Percentiles rank a stretch among this genome's conserved stretches.
Conservation (phyloP, 2,888 invertebrate genomes). For the Eulithis testata region DNA sequence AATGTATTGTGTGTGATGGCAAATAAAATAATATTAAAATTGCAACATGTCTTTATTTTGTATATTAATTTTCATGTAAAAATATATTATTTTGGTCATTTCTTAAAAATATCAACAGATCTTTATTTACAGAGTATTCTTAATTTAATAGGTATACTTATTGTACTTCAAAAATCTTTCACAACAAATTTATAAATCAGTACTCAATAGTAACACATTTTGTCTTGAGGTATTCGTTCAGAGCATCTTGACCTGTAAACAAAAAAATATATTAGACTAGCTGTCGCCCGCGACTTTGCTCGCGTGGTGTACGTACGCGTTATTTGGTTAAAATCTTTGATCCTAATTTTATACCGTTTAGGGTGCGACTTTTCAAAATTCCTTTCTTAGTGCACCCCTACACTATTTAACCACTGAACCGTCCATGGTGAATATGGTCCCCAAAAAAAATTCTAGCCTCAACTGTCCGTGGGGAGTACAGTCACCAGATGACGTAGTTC, state of each 20-base stretch:
- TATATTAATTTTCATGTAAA: slow-evolving; percentile 6
- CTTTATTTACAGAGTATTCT: slow-evolving; percentile 26
- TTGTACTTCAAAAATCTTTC: slow-evolving; percentile 15
- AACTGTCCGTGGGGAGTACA: too few relatives aligned
- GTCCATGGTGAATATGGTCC: too few relatives aligned
- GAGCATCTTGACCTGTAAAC: slow-evolving; percentile 92
- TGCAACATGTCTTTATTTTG: slow-evolving; percentile 23
- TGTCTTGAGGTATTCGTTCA: slow-evolving; percentile 97
- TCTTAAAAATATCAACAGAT: slow-evolving; percentile 31
- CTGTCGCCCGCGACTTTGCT: too few relatives aligned
- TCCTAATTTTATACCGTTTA: too few relatives aligned
- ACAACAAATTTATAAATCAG: slow-evolving; percentile 59
- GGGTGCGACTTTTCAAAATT: too few relatives aligned
- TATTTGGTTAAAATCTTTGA: too few relatives aligned
- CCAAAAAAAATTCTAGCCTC: too few relatives aligned
- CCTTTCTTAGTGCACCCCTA: too few relatives aligned
- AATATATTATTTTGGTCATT: slow-evolving; percentile 25
- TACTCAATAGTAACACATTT: slow-evolving; percentile 98
- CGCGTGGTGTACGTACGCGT: too few relatives aligned
- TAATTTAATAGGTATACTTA: slow-evolving; percentile 10
- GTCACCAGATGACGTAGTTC: too few relatives aligned
- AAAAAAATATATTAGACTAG: slow-evolving; percentile 43
- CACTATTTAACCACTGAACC: too few relatives aligned
- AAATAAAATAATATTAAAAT: slow-evolving; percentile 27
- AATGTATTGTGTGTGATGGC: background rate